Conservation (phyloP, 2,888 invertebrate species). For the Pheosia tremula region DNA sequence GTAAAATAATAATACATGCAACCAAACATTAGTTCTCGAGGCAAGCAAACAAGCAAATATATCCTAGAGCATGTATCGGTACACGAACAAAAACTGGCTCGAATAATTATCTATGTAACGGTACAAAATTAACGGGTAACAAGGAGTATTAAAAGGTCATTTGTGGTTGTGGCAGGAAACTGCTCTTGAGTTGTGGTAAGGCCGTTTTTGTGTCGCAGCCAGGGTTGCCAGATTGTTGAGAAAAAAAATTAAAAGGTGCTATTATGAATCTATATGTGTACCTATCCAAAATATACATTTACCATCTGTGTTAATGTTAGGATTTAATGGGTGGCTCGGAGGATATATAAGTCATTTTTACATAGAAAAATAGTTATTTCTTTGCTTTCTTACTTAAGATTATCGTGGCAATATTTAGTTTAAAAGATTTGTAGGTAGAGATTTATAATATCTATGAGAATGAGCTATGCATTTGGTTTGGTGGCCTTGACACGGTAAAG, state of each 20-base stretch:
- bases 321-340: background rate
- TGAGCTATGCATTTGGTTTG: too few species aligned
- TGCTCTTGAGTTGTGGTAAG: constrained; percentile 66
- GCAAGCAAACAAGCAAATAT: background rate
- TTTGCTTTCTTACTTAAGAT: too few species aligned
- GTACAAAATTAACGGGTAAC: constrained; percentile 65
- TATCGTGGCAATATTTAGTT: too few species aligned
- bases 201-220: constrained; percentile 58
- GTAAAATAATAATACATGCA: too few species aligned
- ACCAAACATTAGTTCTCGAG: too few species aligned
- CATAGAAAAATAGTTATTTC: too few species aligned
- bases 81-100: constrained; percentile 4
- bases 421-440: too few species aligned
- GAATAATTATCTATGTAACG: constrained; percentile 55
- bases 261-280: background rate
- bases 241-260: background rate
- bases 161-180: constrained; percentile 77
- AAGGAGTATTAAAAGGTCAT: constrained; percentile 71
- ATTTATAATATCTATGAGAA: too few species aligned
- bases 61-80: background rate
- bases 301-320: background rate
- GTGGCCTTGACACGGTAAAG: too few species aligned
- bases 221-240: constrained; percentile 41
- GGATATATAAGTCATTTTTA: too few species aligned
- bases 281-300: background rate